phyloP scores from a whole-genome alignment of 2,888 invertebrate genomes.

The Neocrepidodera transversa region DNA sequence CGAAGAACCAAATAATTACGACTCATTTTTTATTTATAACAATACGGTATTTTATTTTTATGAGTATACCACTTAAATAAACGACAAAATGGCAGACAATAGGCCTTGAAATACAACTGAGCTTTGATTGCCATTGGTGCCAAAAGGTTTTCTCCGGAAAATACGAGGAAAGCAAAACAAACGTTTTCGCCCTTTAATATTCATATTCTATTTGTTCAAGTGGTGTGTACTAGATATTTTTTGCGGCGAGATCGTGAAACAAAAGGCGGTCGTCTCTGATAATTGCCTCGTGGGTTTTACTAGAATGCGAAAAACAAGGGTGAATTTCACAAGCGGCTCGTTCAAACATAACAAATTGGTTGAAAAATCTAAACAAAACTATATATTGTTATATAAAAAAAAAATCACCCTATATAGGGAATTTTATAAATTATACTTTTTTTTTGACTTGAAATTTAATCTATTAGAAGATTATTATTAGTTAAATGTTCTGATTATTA shows the following conservation, averaged over 20 bases:
- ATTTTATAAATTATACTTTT: too few species aligned
- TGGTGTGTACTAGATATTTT: background rate
- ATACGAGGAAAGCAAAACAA: background rate
- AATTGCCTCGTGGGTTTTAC: background rate
- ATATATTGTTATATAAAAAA: too few species aligned
- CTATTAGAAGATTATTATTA: too few species aligned
- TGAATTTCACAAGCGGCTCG: background rate
- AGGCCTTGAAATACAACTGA: background rate
- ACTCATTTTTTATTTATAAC: too few species aligned
- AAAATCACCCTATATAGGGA: too few species aligned
- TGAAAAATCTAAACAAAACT: too few species aligned
- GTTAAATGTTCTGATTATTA: too few species aligned
- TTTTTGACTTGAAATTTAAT: too few species aligned
- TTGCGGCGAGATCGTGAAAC: background rate
- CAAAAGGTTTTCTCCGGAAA: constrained; percentile 1
- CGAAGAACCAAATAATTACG: too few species aligned
- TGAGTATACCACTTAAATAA: too few species aligned
- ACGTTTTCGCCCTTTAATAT: background rate
- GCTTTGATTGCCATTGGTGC: background rate
- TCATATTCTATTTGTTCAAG: background rate
- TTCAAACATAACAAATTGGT: too few species aligned
- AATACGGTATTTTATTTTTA: too few species aligned
- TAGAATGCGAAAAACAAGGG: background rate
- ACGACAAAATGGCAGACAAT: background rate
- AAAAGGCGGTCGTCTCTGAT: background rate